Conservation (phyloP, 2,113 vertebrate species). For the Arothron firmamentum region DNA sequence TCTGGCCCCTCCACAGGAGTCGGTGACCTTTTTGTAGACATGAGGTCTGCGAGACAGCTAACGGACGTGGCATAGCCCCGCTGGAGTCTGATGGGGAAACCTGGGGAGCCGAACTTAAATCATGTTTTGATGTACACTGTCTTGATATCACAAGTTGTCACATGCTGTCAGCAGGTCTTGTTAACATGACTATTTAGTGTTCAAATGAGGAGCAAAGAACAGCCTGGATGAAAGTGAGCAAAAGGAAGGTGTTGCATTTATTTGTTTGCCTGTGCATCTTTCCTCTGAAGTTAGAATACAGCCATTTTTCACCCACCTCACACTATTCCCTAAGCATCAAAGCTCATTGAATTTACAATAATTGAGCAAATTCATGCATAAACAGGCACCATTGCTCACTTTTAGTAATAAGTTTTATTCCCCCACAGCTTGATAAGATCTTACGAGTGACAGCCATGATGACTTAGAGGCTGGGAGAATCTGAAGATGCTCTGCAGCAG, state of each 20-base stretch:
- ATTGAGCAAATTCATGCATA: constrained; percentile 51
- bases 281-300: constrained; percentile 28
- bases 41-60: constrained; percentile 43
- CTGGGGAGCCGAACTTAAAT: constrained; percentile 65
- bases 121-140: constrained; percentile 68
- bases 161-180: constrained; percentile 65
- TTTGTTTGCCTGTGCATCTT: constrained; percentile 31
- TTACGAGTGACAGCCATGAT: constrained; percentile 51
- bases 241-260: constrained; percentile 24
- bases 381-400: constrained; percentile 57
- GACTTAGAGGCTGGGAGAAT: constrained; percentile 45
- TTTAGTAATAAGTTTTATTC: constrained; percentile 59
- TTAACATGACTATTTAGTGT: constrained; percentile 66
- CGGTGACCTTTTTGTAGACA: constrained; percentile 65
- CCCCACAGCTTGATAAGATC: constrained; percentile 55
- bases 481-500: constrained; percentile 47
- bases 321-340: constrained; percentile 16
- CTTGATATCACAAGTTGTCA: constrained; percentile 70
- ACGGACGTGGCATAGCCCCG: constrained; percentile 45
- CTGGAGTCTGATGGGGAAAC: constrained; percentile 50
- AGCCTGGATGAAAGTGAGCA: constrained; percentile 48
- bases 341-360: constrained; percentile 43
- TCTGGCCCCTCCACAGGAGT: constrained; percentile 62
- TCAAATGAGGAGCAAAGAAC: constrained; percentile 63
- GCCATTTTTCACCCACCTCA: background rate